Evolutionary conservation across 2,113 vertebrate species (phyloP).

Genomic region (Thalassoma bifasciatum): DNA sequence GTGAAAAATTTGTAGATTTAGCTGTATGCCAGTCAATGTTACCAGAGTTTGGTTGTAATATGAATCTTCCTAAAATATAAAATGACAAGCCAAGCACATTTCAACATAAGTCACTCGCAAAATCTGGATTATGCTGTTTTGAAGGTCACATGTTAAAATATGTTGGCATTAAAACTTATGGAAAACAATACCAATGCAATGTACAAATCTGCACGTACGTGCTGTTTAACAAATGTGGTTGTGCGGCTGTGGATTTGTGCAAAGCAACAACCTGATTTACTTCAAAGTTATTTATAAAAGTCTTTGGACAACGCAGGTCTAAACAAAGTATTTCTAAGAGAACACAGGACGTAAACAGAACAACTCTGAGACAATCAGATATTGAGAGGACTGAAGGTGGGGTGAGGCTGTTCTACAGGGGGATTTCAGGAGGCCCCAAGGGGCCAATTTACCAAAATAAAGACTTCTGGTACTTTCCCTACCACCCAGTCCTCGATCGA

Average conservation of each 20-base stretch:
- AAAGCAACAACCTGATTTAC: neutral
- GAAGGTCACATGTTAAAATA: no score
- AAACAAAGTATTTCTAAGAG: constrained; percentile 59
- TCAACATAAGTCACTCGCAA: neutral
- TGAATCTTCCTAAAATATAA: no score
- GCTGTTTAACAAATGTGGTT: neutral
- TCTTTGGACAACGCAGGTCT: constrained; percentile 52
- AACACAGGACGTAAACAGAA: constrained; percentile 61
- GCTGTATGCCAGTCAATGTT: no score
- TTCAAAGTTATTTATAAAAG: constrained; percentile 44
- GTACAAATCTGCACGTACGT: neutral
- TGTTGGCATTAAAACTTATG: neutral
- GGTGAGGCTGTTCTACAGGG: constrained; percentile 39
- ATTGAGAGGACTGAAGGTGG: constrained; percentile 37
- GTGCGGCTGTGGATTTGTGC: neutral
- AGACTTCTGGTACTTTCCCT: constrained; percentile 58
- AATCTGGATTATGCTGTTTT: neutral
- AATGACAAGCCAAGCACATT: neutral
- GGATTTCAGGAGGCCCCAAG: constrained; percentile 57
- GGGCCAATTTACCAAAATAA: constrained; percentile 62
- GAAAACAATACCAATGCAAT: no score
- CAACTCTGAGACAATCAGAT: constrained; percentile 59
- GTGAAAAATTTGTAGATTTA: no score
- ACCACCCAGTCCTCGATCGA: constrained; percentile 7
- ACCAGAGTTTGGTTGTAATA: no score